Conservation (phyloP, 2,113 vertebrate genomes). For the Ictalurus punctatus region DNA sequence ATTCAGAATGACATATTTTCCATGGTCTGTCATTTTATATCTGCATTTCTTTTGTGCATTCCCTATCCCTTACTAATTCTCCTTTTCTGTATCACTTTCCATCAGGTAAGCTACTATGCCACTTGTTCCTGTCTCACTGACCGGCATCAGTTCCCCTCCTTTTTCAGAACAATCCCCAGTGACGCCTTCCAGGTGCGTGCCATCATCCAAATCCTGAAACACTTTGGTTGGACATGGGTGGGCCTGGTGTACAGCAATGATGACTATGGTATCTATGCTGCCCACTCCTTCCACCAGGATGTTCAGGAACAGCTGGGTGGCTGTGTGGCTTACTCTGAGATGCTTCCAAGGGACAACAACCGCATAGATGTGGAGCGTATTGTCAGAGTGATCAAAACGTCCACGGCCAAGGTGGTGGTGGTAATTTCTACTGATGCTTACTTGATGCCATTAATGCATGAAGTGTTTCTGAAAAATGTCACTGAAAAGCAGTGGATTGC, state of each 20-base stretch:
- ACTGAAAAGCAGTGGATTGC: constrained; percentile 42
- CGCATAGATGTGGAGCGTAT: constrained; percentile 58
- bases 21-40: background rate
- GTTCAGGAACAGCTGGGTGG: constrained; percentile 51
- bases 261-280: constrained; percentile 66
- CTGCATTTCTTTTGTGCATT: background rate
- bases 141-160: constrained; percentile 52
- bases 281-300: constrained; percentile 55
- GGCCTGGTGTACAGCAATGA: constrained; percentile 64
- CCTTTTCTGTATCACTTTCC: background rate
- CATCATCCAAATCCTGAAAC: constrained; percentile 58
- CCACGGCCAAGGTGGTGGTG: constrained; percentile 58
- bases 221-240: constrained; percentile 65
- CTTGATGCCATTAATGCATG: constrained; percentile 19
- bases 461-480: background rate
- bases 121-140: constrained; percentile 58
- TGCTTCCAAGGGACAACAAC: constrained; percentile 59
- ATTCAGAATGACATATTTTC: background rate
- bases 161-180: constrained; percentile 62
- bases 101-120: constrained; percentile 59
- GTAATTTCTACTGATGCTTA: constrained; percentile 39
- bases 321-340: constrained; percentile 66
- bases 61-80: background rate
- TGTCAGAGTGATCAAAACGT: constrained; percentile 58
- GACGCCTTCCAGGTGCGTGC: constrained; percentile 61